Evolutionary conservation across 2,888 invertebrate genomes (phyloP).

Genomic region (Cephus sareptanus): DNA sequence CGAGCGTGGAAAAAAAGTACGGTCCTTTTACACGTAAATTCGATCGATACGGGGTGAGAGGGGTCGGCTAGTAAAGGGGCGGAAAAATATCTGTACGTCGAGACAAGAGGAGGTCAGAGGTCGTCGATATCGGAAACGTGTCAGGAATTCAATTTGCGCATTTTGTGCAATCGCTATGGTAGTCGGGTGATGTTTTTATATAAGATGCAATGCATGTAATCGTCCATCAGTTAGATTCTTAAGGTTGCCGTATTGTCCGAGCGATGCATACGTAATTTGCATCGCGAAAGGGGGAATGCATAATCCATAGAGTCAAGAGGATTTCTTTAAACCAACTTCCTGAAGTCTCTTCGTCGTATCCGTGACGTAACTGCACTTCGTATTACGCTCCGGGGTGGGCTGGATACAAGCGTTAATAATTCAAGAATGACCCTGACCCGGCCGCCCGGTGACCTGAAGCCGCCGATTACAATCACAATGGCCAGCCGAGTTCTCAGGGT

Average conservation of each 20-base stretch:
- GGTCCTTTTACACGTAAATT: not conserved
- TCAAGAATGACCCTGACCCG: constrained; percentile 53
- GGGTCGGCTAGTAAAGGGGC: not conserved
- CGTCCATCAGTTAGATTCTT: not conserved
- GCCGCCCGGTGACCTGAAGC: constrained; percentile 45
- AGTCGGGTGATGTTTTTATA: not conserved
- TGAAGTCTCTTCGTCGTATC: not conserved
- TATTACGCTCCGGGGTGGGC: constrained; percentile 14
- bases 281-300: not conserved
- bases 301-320: not conserved
- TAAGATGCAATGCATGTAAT: not conserved
- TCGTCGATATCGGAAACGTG: not conserved
- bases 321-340: not conserved
- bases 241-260: not conserved
- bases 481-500: constrained; percentile 46
- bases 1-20: not conserved
- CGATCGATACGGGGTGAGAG: not conserved
- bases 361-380: not conserved
- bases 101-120: not conserved
- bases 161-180: not conserved
- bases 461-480: constrained; percentile 56
- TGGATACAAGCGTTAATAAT: constrained; percentile 51
- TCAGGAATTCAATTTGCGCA: not conserved
- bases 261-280: not conserved
- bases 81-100: not conserved